Evolutionary conservation across 2,113 vertebrate species (phyloP).

Genomic region (Engystomops pustulosus): DNA sequence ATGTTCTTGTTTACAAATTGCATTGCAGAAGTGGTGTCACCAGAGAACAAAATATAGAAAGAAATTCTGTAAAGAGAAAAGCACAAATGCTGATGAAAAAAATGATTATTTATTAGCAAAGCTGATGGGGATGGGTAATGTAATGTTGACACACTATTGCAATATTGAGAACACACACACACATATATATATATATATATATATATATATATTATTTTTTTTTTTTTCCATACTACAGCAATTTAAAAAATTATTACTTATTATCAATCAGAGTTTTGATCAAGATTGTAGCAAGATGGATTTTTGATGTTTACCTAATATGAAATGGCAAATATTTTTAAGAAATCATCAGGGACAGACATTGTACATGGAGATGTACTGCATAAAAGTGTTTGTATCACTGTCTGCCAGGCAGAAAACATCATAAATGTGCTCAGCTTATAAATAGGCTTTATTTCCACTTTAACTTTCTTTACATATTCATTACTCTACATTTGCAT

Average conservation of each 20-base stretch:
- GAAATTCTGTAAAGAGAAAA: neutral
- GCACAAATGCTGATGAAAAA: neutral
- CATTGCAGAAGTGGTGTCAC: neutral
- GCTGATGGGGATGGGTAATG: no score
- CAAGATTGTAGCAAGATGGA: neutral
- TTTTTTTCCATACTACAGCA: no score
- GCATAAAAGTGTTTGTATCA: neutral
- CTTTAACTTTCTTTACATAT: constrained; percentile 24
- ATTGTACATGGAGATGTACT: neutral
- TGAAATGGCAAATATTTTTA: no score
- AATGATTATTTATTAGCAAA: neutral
- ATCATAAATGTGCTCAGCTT: constrained; percentile 9
- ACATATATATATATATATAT: neutral
- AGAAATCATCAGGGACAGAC: neutral
- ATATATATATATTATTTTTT: no score
- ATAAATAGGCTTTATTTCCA: constrained; percentile 20
- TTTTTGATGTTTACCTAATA: neutral
- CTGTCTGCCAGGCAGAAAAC: neutral
- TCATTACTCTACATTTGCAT: neutral
- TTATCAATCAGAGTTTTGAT: neutral
- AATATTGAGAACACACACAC: neutral
- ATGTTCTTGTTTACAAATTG: constrained; percentile 31
- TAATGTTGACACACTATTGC: neutral
- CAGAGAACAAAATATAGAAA: neutral
- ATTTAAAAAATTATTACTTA: no score